These are phyloP conservation scores for Globicephala melas DNA, from an alignment of 2,113 vertebrate genomes.

Conservation along the genomic window DNA sequence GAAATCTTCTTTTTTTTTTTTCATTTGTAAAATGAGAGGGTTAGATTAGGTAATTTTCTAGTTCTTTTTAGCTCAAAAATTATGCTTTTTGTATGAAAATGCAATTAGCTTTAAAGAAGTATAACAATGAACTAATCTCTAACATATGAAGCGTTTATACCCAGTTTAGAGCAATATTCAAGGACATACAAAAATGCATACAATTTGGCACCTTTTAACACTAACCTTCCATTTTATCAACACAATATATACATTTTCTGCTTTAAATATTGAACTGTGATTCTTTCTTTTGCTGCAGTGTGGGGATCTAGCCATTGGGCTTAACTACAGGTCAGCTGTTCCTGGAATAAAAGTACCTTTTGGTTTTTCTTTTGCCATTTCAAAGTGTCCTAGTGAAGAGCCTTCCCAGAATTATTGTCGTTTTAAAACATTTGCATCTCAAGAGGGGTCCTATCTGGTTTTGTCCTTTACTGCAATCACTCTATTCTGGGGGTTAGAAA, in stretches of 20 bases:
- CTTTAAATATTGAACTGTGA: conserved; percentile 17
- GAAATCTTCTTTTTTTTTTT: background rate
- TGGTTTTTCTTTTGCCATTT: conserved; percentile 27
- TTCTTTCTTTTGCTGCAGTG: background rate
- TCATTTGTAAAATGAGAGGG: conserved; percentile 15
- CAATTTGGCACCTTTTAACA: conserved; percentile 32
- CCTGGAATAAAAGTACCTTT: conserved; percentile 17
- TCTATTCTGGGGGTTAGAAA: background rate
- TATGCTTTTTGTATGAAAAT: conserved; percentile 24
- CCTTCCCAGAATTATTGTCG: background rate
- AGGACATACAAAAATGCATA: conserved; percentile 26
- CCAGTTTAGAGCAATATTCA: conserved; percentile 41
- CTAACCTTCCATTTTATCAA: conserved; percentile 34
- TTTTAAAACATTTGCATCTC: background rate
- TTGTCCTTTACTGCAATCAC: background rate
- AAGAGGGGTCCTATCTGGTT: background rate
- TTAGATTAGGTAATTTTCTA: background rate
- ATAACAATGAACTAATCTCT: conserved; percentile 43
- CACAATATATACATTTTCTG: background rate
- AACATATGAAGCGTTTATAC: conserved; percentile 46
- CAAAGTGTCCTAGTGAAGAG: background rate
- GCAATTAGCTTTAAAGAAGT: conserved; percentile 33
- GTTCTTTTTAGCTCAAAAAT: conserved; percentile 21
- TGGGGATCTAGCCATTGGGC: background rate
- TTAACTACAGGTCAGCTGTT: background rate